Conservation (phyloP, 92 coral and sea anemone species). For the Epizoanthus stellaris region DNA sequence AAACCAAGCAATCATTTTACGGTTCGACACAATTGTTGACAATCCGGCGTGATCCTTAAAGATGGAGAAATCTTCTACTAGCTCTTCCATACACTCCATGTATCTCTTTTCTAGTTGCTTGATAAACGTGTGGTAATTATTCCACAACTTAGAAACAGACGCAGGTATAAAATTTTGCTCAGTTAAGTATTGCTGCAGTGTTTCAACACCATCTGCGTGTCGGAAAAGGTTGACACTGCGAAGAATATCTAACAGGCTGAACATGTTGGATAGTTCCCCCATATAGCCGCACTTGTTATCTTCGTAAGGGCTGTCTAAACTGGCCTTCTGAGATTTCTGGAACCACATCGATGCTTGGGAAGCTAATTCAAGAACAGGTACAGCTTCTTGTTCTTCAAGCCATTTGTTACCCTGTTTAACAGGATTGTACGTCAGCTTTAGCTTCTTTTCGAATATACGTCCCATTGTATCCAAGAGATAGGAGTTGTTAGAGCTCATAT, state of each 20-base stretch:
- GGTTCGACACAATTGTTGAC: neutral
- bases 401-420: neutral
- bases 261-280: constrained; percentile 45
- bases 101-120: too few species aligned
- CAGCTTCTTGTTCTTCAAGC: neutral
- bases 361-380: constrained; percentile 21
- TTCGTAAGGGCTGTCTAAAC: constrained; percentile 11
- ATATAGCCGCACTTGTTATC: constrained; percentile 12
- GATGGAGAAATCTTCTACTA: too few species aligned
- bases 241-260: constrained; percentile 30
- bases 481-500: constrained; percentile 4
- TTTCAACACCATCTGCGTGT: constrained; percentile 15
- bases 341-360: constrained; percentile 23
- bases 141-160: constrained; percentile 30
- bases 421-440: constrained; percentile 1
- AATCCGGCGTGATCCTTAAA: neutral
- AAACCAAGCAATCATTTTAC: neutral
- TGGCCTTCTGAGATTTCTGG: constrained; percentile 10
- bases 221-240: constrained; percentile 18
- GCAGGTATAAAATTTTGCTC: constrained; percentile 17
- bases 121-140: neutral
- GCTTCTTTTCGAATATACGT: constrained; percentile 34
- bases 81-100: too few species aligned
- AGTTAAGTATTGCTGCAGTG: constrained; percentile 26
- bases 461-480: constrained; percentile 49